Conservation (phyloP, 1,140 invertebrate species). For the Papilio glaucus region DNA sequence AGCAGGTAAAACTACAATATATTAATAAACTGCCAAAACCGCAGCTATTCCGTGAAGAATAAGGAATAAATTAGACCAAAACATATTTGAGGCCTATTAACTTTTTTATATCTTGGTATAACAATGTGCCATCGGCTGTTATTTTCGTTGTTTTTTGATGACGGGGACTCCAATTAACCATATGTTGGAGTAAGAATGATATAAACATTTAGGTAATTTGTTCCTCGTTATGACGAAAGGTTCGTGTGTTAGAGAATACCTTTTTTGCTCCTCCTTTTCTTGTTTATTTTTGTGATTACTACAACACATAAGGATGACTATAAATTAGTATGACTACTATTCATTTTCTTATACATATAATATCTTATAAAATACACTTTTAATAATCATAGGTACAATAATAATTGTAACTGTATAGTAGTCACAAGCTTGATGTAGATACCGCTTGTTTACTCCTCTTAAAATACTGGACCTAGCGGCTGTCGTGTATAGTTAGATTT, state of each 20-base stretch:
- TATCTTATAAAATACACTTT: too few species aligned
- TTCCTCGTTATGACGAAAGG: slow-evolving; percentile 65
- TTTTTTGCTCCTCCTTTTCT: slow-evolving; percentile 27
- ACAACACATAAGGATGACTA: too few species aligned
- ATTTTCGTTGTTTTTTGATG: slow-evolving; percentile 71
- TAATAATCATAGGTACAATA: too few species aligned
- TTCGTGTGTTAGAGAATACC: slow-evolving; percentile 69
- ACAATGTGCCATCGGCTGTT: slow-evolving; percentile 66
- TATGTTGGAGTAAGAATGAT: slow-evolving; percentile 74
- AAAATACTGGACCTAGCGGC: too few species aligned
- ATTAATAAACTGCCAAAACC: slow-evolving; percentile 1
- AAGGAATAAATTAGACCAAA: slow-evolving; percentile 29
- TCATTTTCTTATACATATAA: too few species aligned
- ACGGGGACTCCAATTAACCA: slow-evolving; percentile 76
- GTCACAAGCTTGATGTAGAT: too few species aligned
- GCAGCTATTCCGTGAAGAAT: neutral
- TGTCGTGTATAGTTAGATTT: too few species aligned
- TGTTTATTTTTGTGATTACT: neutral
- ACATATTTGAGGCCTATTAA: slow-evolving; percentile 46
- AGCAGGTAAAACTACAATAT: slow-evolving; percentile 38
- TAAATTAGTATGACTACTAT: too few species aligned
- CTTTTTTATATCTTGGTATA: slow-evolving; percentile 57
- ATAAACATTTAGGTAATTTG: slow-evolving; percentile 76
- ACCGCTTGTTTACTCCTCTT: too few species aligned
- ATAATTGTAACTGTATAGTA: too few species aligned